phyloP scores from a whole-genome alignment of 53 echinoderm and acorn worm genomes.

The Henricia sp. region DNA sequence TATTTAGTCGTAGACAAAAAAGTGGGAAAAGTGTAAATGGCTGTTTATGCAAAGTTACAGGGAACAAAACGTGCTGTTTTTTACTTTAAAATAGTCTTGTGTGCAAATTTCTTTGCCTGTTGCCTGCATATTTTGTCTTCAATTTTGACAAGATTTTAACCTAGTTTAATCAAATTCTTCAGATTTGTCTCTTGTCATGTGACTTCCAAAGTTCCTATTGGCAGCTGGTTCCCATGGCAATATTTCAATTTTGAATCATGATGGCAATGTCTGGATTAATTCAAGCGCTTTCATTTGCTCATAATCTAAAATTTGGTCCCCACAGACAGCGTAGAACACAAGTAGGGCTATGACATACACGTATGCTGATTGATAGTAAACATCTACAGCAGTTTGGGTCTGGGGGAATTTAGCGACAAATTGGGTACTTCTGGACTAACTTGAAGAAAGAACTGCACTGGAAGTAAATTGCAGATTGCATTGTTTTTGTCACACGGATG shows the following conservation, averaged over 20 bases:
- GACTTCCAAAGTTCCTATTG: too few species aligned
- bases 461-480: background rate
- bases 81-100: too few species aligned
- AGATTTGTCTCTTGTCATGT: too few species aligned
- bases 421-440: conserved; percentile 46
- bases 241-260: too few species aligned
- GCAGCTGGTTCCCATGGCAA: too few species aligned
- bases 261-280: background rate
- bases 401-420: conserved; percentile 34
- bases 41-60: too few species aligned
- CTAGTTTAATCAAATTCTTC: too few species aligned
- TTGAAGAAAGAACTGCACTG: conserved; percentile 23
- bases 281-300: background rate
- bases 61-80: too few species aligned
- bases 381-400: conserved; percentile 20
- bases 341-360: conserved; percentile 15
- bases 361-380: conserved; percentile 29
- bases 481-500: background rate
- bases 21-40: too few species aligned
- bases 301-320: background rate
- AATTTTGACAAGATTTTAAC: too few species aligned
- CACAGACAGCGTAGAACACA: conserved; percentile 6
- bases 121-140: too few species aligned
- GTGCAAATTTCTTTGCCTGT: too few species aligned
- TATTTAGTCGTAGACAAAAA: background rate